Base-by-base conservation (phyloP, 2,888 invertebrate genomes). In the Polyommatus icarus region DNA sequence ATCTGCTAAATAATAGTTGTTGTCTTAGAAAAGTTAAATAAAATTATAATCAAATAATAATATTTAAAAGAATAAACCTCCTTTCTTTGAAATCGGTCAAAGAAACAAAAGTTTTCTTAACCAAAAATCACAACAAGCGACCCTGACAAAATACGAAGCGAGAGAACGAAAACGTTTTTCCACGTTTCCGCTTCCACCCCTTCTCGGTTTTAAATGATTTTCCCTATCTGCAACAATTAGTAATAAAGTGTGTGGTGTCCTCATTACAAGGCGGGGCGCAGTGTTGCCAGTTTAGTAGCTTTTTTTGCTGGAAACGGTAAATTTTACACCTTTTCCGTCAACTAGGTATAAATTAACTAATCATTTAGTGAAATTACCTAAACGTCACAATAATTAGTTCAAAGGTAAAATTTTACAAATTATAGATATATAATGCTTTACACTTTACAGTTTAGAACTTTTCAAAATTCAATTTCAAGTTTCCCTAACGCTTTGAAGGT, bases 151-250 rank as follows among this genome's bases (percentile, higher is more conserved):
- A 61, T 61, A 61, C 61, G 24, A 61, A 61, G 20, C 24, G 24
- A 61, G 10, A 61, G 24, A 10, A 24, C 71, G 18, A 36, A 36
- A 71, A n/a, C 71, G 71, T 71, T 40, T 40, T 72, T 72, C 40
- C 72, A 40, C n/a, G 40, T 40, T 72, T 36, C 72, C 40, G 40
- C 24, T n/a, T 72, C 72, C 40, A 72, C 72, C 40, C 72, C n/a
- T 72, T 72, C 67, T 40, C 72, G 40, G 36, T 72, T 72, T 40
- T 6, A 72, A 32, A 72, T 72, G 24, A 73, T 73, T 40, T 15
- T 46, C 73, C 46, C 24, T 73, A 73, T 73, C 73, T 73, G 46
- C 40, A 73, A 46, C 46, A 73, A 73, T 73, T 73, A 50, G 50
- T 15, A 46, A 73, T 73, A 73, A 73, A 40, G 40, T 71, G 8